phyloP scores from a whole-genome alignment of 2,888 invertebrate genomes.

The Watsonalla cultraria region DNA sequence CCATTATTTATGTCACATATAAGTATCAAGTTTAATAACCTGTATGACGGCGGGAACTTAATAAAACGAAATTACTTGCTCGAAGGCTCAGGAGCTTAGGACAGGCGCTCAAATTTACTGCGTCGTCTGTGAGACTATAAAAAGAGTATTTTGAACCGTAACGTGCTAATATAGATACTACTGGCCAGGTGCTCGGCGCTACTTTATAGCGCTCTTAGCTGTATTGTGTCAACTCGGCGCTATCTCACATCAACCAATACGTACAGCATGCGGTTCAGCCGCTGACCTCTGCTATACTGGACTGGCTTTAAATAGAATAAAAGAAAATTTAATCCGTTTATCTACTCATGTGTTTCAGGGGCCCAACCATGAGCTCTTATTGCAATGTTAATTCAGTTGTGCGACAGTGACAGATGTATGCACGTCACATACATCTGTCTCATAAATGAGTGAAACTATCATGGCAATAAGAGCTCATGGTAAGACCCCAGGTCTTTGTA shows the following conservation, averaged over 20 bases:
- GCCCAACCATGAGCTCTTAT: too few relatives aligned
- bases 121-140: conserved; percentile 52
- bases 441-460: too few relatives aligned
- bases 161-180: neutral
- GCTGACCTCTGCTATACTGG: too few relatives aligned
- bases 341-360: too few relatives aligned
- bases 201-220: conserved; percentile 30
- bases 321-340: too few relatives aligned
- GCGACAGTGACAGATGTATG: too few relatives aligned
- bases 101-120: conserved; percentile 57
- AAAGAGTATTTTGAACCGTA: conserved; percentile 33
- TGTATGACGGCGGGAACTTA: conserved; percentile 43
- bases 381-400: too few relatives aligned
- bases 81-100: conserved; percentile 42
- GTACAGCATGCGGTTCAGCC: too few relatives aligned
- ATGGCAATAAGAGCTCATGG: too few relatives aligned
- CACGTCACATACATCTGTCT: too few relatives aligned
- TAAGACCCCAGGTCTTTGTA: too few relatives aligned
- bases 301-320: too few relatives aligned
- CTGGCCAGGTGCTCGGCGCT: conserved; percentile 35
- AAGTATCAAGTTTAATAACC: conserved; percentile 35
- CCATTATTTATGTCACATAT: conserved; percentile 22
- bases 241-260: neutral
- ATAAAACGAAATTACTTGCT: conserved; percentile 60
- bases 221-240: neutral